Evolutionary conservation across 2,797 vertebrate genomes (phyloP).

Genomic region (Danio aesculapii): DNA sequence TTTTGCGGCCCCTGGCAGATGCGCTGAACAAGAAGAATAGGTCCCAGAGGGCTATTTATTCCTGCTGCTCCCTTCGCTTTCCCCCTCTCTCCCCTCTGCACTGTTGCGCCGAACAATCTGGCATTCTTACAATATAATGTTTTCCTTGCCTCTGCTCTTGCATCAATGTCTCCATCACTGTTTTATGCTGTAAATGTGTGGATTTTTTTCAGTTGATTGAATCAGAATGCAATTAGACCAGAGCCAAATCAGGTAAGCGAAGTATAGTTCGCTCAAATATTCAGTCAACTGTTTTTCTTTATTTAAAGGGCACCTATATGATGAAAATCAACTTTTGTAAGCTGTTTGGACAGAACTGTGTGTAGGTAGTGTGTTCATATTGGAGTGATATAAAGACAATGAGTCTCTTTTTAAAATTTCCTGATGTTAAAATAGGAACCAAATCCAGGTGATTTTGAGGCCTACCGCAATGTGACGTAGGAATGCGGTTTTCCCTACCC

Average conservation of each 20-base stretch:
- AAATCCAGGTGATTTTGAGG: too few relatives aligned
- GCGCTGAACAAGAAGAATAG: slow-evolving; percentile 76
- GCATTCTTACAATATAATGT: slow-evolving; percentile 38
- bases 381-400: too few relatives aligned
- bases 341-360: too few relatives aligned
- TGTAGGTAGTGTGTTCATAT: too few relatives aligned
- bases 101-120: slow-evolving; percentile 47
- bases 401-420: too few relatives aligned
- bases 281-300: background rate
- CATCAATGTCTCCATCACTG: slow-evolving; percentile 18
- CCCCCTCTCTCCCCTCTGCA: slow-evolving; percentile 37
- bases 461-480: too few relatives aligned
- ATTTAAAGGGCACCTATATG: too few relatives aligned
- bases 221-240: slow-evolving; percentile 6
- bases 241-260: slow-evolving; percentile 1
- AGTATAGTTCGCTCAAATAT: background rate
- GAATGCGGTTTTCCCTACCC: too few relatives aligned
- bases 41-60: slow-evolving; percentile 79
- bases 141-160: slow-evolving; percentile 38
- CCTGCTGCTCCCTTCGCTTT: slow-evolving; percentile 62
- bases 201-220: background rate
- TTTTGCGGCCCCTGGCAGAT: slow-evolving; percentile 62
- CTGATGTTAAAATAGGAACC: too few relatives aligned
- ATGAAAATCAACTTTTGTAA: too few relatives aligned
- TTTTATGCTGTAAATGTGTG: slow-evolving; percentile 2